A percentile compares a stretch with the other conserved stretches of the same genome.
These are phyloP conservation scores for Pangasius sanitwongsei DNA, from an alignment of 2,797 vertebrate genomes.

Conservation along the genomic window DNA sequence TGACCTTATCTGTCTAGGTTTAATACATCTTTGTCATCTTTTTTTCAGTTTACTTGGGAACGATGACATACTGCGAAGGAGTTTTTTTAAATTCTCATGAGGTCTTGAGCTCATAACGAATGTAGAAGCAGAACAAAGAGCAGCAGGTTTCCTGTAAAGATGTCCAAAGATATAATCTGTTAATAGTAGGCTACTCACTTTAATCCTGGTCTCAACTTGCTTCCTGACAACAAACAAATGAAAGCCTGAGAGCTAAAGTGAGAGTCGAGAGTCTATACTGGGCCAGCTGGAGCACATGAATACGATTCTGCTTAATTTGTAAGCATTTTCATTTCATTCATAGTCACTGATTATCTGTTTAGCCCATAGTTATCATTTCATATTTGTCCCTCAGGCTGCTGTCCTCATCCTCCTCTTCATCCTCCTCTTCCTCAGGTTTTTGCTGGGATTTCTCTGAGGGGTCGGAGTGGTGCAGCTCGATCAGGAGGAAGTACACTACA, in stretches of 20 bases:
- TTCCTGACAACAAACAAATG: slow-evolving; percentile 21
- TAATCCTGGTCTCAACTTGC: not conserved
- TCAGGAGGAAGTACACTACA: slow-evolving; percentile 81
- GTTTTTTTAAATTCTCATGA: too few relatives aligned
- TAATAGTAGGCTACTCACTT: not conserved
- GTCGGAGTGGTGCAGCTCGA: slow-evolving; percentile 86
- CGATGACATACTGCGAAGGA: not conserved
- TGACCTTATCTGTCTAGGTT: not conserved
- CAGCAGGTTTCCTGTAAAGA: not conserved
- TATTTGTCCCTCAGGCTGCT: slow-evolving; percentile 83
- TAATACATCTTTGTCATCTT: not conserved
- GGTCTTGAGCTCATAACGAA: not conserved
- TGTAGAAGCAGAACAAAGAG: not conserved
- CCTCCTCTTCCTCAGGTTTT: slow-evolving; percentile 70
- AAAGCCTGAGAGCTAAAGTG: not conserved
- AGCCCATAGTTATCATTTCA: slow-evolving; percentile 84
- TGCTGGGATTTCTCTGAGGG: slow-evolving; percentile 58
- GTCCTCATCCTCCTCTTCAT: slow-evolving; percentile 76
- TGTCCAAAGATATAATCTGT: not conserved
- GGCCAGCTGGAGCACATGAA: not conserved
- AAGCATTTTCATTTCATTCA: slow-evolving; percentile 12
- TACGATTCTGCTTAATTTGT: not conserved
- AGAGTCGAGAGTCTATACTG: not conserved
- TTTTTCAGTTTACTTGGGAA: not conserved
- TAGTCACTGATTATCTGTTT: slow-evolving; percentile 42